Evolutionary conservation across 2,113 vertebrate species (phyloP).

Genomic region (Conger conger): DNA sequence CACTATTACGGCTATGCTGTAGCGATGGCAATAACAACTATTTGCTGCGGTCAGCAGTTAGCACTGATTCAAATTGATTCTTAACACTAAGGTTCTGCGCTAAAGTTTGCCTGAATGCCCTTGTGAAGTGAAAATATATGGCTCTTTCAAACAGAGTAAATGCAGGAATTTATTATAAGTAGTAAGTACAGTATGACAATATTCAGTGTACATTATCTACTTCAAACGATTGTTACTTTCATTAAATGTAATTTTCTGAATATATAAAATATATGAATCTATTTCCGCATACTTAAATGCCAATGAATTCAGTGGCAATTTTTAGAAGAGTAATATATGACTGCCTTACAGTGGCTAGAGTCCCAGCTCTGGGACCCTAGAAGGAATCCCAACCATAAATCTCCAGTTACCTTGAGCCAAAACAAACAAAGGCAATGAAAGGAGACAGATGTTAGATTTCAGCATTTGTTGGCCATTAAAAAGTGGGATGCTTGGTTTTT

Average conservation of each 20-base stretch:
- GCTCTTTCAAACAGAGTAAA: background rate
- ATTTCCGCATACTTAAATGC: too few species aligned
- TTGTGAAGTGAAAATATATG: background rate
- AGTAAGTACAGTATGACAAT: background rate
- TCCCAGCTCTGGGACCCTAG: too few species aligned
- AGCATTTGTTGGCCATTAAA: background rate
- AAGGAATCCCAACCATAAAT: background rate
- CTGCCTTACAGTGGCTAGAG: background rate
- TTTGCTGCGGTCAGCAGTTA: background rate
- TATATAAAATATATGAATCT: too few species aligned
- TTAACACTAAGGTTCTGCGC: background rate
- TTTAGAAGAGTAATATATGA: too few species aligned
- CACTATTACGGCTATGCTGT: background rate
- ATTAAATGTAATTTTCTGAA: background rate
- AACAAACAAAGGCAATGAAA: background rate
- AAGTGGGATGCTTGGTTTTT: background rate
- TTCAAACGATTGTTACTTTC: background rate
- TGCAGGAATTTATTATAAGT: background rate
- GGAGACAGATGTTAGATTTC: background rate
- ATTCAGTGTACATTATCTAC: background rate
- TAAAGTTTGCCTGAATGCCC: background rate
- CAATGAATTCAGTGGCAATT: too few species aligned
- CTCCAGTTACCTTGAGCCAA: background rate
- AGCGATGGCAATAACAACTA: background rate
- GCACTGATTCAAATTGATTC: background rate